A percentile compares a stretch with the other conserved stretches of the same genome.
phyloP scores from a whole-genome alignment of 2,113 vertebrate species.

The Taxidea taxus region DNA sequence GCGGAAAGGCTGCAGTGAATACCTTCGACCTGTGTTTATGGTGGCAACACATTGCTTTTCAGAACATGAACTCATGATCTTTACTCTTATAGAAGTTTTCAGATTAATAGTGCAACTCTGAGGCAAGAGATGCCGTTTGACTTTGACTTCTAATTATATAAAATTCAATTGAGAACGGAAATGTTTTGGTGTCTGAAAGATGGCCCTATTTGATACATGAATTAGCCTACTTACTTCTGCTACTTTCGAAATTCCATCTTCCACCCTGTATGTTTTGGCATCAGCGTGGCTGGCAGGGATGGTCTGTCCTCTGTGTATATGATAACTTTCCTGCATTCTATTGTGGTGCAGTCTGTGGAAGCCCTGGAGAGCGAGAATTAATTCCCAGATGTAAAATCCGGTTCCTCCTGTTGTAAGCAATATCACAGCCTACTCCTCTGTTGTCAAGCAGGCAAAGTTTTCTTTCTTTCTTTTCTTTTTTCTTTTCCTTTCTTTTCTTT shows the following conservation, averaged over 20 bases:
- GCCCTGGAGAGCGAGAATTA: slow-evolving; percentile 9
- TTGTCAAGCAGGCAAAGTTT: neutral
- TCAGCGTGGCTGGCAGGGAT: neutral
- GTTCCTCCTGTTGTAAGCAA: neutral
- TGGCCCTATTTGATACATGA: neutral
- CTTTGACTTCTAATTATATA: too few relatives aligned
- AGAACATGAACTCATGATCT: neutral
- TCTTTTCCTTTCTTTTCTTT: neutral
- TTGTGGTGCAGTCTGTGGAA: neutral
- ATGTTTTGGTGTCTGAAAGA: neutral
- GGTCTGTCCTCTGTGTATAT: neutral
- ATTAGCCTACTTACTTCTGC: neutral
- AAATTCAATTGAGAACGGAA: too few relatives aligned
- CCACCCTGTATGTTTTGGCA: neutral
- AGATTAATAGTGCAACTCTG: neutral
- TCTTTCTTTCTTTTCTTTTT: accelerated
- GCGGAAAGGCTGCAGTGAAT: neutral
- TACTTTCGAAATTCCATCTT: neutral
- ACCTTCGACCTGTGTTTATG: accelerated
- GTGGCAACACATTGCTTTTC: neutral
- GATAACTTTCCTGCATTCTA: neutral
- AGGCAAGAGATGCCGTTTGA: too few relatives aligned
- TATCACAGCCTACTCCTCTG: neutral
- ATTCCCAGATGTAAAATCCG: slow-evolving; percentile 12
- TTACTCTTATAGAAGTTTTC: neutral